Conservation (phyloP, 2,797 vertebrate genomes). For the Gobio occitaniae region DNA sequence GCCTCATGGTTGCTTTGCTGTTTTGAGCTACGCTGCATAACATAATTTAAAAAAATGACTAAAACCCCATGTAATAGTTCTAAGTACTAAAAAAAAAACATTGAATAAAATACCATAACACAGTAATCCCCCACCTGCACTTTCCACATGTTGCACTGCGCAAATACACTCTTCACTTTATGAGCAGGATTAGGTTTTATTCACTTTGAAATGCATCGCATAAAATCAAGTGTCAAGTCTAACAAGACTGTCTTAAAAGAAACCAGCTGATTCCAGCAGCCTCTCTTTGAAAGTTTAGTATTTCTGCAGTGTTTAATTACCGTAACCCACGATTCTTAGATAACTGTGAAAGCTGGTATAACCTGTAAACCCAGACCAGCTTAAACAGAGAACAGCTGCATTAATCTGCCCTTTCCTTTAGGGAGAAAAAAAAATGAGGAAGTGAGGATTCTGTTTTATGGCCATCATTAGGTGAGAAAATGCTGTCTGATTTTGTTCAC, state of each 20-base stretch:
- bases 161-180: slow-evolving; percentile 61
- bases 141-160: slow-evolving; percentile 56
- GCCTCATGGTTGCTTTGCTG: slow-evolving; percentile 64
- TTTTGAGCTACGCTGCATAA: slow-evolving; percentile 60
- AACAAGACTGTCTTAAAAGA: slow-evolving; percentile 70
- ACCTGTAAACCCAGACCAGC: slow-evolving; percentile 65
- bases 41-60: neutral
- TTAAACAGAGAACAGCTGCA: slow-evolving; percentile 71
- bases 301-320: slow-evolving; percentile 61
- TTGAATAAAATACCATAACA: neutral
- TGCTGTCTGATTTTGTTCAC: slow-evolving; percentile 64
- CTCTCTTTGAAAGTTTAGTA: slow-evolving; percentile 52
- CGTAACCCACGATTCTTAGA: slow-evolving; percentile 64
- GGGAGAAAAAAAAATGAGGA: slow-evolving; percentile 54
- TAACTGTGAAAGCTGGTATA: slow-evolving; percentile 71
- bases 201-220: slow-evolving; percentile 70
- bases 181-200: slow-evolving; percentile 72
- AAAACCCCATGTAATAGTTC: slow-evolving; percentile 30
- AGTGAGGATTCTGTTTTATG: slow-evolving; percentile 70
- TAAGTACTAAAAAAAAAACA: neutral
- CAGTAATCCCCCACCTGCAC: slow-evolving; percentile 71
- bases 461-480: slow-evolving; percentile 66
- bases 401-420: slow-evolving; percentile 50
- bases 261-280: slow-evolving; percentile 42
- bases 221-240: slow-evolving; percentile 73